Evolutionary conservation across 2,888 invertebrate genomes (phyloP).

Genomic region (Oligia strigilis): DNA sequence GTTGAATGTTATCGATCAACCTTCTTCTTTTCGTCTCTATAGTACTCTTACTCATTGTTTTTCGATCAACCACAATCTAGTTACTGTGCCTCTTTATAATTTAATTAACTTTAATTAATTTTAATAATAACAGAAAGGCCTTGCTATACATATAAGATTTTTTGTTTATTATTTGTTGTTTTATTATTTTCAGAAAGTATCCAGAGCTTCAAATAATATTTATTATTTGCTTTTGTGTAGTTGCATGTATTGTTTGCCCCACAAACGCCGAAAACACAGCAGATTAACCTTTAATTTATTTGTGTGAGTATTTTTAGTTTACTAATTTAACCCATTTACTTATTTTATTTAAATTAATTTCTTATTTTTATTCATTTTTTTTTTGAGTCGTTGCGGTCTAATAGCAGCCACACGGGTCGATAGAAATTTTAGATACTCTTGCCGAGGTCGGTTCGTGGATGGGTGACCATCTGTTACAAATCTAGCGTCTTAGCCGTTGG

Average conservation of each 20-base stretch:
- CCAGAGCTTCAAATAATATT: slow-evolving; percentile 80
- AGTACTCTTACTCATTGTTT: not conserved
- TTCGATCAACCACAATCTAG: not conserved
- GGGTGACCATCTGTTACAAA: not conserved
- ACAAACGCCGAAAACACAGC: slow-evolving; percentile 74
- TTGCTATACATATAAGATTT: not conserved
- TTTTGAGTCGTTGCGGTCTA: not conserved
- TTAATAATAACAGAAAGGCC: not conserved
- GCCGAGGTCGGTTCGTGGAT: not conserved
- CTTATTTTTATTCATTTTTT: not conserved
- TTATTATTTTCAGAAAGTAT: slow-evolving; percentile 81
- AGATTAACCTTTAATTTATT: slow-evolving; percentile 72
- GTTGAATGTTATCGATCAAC: not conserved
- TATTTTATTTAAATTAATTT: not conserved
- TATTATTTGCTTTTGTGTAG: slow-evolving; percentile 86
- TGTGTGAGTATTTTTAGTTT: slow-evolving; percentile 77
- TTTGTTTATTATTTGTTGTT: slow-evolving; percentile 45
- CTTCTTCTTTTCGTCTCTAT: not conserved
- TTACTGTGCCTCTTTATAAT: not conserved
- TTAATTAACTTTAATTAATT: not conserved
- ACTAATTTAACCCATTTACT: slow-evolving; percentile 35
- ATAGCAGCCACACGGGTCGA: not conserved
- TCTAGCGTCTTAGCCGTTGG: not conserved
- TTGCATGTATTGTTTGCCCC: slow-evolving; percentile 84
- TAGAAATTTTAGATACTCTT: not conserved